Conservation (phyloP, 2,888 invertebrate genomes). For the Pyralis farinalis region DNA sequence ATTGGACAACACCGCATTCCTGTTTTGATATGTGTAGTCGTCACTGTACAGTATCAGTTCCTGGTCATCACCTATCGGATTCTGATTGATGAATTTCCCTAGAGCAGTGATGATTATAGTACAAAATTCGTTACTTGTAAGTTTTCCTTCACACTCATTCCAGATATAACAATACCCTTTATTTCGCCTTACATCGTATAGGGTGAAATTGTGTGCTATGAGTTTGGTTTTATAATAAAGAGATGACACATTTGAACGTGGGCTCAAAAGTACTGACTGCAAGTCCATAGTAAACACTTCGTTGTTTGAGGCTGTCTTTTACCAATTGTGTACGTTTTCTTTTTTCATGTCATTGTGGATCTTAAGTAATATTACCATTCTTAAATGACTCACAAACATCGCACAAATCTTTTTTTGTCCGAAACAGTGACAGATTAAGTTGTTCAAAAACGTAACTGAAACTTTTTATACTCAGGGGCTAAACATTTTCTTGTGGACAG, state of each 20-base stretch:
- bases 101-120: constrained; percentile 7
- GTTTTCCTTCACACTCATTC: constrained; percentile 12
- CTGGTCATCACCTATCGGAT: constrained; percentile 5
- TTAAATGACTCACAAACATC: constrained; percentile 9
- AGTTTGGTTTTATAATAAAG: constrained; percentile 10
- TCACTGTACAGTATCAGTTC: constrained; percentile 13
- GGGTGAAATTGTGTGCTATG: constrained; percentile 7
- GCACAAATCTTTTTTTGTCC: constrained; percentile 4
- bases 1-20: constrained; percentile 19
- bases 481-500: constrained; percentile 3
- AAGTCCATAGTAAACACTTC: constrained; percentile 9
- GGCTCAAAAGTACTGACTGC: constrained; percentile 11
- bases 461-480: constrained; percentile 1
- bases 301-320: constrained; percentile 3
- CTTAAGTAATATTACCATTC: constrained; percentile 2
- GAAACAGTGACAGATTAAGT: background rate
- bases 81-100: background rate
- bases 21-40: constrained; percentile 22
- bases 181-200: constrained; percentile 9
- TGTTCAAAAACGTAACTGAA: background rate
- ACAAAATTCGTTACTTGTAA: constrained; percentile 12
- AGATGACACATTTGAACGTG: constrained; percentile 10
- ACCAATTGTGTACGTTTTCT: constrained; percentile 1
- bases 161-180: constrained; percentile 12
- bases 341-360: constrained; percentile 2